These are phyloP conservation scores for Noctua fimbriata DNA, from an alignment of 2,888 invertebrate species.

Conservation along the genomic window DNA sequence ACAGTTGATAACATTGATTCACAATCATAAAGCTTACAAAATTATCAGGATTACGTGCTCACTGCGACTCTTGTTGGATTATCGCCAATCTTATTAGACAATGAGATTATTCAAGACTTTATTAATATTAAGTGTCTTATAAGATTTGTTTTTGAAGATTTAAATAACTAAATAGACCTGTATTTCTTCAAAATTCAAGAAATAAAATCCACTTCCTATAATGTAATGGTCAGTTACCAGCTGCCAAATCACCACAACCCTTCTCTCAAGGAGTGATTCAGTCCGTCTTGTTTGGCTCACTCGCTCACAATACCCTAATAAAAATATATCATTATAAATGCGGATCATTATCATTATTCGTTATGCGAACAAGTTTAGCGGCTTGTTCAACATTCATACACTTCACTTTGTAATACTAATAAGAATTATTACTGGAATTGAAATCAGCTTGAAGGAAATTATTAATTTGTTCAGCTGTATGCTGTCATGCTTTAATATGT, in stretches of 20 bases:
- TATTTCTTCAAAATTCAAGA: background rate
- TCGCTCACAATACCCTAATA: slow-evolving; percentile 78
- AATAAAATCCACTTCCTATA: background rate
- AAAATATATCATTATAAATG: slow-evolving; percentile 79
- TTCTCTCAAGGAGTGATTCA: slow-evolving; percentile 65
- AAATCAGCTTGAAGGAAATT: slow-evolving; percentile 6
- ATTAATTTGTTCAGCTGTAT: slow-evolving; percentile 31
- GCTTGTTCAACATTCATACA: slow-evolving; percentile 59
- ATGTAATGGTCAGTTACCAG: slow-evolving; percentile 40
- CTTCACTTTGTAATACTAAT: slow-evolving; percentile 32
- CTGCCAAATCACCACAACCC: slow-evolving; percentile 24
- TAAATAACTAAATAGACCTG: background rate
- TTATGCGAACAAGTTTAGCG: slow-evolving; percentile 59
- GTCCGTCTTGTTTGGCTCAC: slow-evolving; percentile 73
- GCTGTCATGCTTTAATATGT: slow-evolving; percentile 14
- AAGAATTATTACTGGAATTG: slow-evolving; percentile 49
- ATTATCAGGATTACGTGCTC: slow-evolving; percentile 17
- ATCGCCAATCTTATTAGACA: slow-evolving; percentile 16
- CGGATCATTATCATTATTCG: slow-evolving; percentile 74
- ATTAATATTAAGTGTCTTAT: background rate
- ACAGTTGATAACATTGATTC: slow-evolving; percentile 25
- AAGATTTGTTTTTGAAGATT: background rate
- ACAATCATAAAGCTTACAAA: background rate
- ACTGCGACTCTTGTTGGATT: background rate
- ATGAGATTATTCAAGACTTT: background rate